phyloP scores from a whole-genome alignment of 1,140 invertebrate species.

The Aethina tumida region DNA sequence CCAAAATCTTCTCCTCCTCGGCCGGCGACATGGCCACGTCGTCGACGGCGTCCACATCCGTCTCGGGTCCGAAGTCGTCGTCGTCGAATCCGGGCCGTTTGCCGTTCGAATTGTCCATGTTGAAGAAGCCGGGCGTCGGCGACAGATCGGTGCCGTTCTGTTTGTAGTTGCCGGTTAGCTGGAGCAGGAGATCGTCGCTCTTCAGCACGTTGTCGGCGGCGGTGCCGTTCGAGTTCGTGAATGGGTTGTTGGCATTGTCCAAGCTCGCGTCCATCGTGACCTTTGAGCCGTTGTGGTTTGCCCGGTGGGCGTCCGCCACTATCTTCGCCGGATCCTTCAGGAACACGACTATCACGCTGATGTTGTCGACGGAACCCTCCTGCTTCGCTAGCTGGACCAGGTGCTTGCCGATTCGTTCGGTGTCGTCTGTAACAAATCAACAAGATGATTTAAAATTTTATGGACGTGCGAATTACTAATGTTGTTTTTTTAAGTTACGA shows the following conservation, averaged over 20 bases:
- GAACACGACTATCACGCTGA: slow-evolving; percentile 80
- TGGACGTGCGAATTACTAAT: not conserved
- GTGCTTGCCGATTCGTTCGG: slow-evolving; percentile 51
- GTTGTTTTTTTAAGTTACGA: not conserved
- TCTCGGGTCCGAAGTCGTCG: slow-evolving; percentile 49
- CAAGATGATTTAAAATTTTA: slow-evolving; percentile 4
- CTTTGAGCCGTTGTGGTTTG: slow-evolving; percentile 22
- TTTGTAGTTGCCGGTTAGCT: slow-evolving; percentile 27
- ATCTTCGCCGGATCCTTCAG: slow-evolving; percentile 61
- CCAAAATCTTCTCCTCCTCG: slow-evolving; percentile 12
- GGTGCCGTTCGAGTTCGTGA: slow-evolving; percentile 29
- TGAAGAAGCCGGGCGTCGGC: slow-evolving; percentile 33
- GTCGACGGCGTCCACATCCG: slow-evolving; percentile 48
- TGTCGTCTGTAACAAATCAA: slow-evolving; percentile 44
- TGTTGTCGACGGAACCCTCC: slow-evolving; percentile 74
- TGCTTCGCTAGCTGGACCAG: slow-evolving; percentile 65
- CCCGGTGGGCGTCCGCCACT: slow-evolving; percentile 37
- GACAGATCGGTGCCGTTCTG: slow-evolving; percentile 28
- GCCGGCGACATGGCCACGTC: slow-evolving; percentile 28
- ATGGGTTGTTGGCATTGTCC: slow-evolving; percentile 34
- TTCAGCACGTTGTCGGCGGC: slow-evolving; percentile 20
- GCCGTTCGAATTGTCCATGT: too few relatives aligned
- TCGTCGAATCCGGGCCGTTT: too few relatives aligned
- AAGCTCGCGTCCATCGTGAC: slow-evolving; percentile 27
- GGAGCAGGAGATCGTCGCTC: slow-evolving; percentile 21